Evolutionary conservation across 2,797 vertebrate genomes (phyloP).

Genomic region (Podarcis lilfordi): DNA sequence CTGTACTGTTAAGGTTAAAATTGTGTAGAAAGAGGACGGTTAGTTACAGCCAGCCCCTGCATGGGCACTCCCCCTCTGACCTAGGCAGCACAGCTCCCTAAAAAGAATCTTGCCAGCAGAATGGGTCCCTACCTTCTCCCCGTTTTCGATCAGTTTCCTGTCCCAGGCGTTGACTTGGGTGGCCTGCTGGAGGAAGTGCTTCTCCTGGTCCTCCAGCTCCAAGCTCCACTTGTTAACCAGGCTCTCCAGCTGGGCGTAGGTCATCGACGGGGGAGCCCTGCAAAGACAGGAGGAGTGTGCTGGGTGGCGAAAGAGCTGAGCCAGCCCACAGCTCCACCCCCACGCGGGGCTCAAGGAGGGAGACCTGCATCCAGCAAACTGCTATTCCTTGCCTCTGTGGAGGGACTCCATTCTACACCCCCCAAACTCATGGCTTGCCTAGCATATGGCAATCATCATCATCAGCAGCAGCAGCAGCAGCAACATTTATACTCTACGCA

Average conservation of each 20-base stretch:
- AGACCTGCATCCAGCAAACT: neutral
- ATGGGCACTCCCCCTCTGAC: neutral
- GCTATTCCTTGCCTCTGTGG: neutral
- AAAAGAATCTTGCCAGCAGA: neutral
- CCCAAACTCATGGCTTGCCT: too few species aligned
- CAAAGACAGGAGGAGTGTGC: neutral
- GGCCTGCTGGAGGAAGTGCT: slow-evolving; percentile 95
- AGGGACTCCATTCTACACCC: neutral
- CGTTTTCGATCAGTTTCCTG: slow-evolving; percentile 90
- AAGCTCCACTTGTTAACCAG: slow-evolving; percentile 99
- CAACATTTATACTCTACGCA: too few species aligned
- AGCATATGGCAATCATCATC: fast-evolving
- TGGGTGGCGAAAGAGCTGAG: too few species aligned
- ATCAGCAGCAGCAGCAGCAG: too few species aligned
- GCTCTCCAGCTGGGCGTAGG: slow-evolving; percentile 92
- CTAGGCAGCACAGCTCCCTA: neutral
- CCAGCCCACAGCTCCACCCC: neutral
- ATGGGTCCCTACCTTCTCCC: slow-evolving; percentile 83
- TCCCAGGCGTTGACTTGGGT: slow-evolving; percentile 99
- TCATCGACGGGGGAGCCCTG: slow-evolving; percentile 85
- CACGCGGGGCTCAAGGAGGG: neutral
- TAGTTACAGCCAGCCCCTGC: too few species aligned
- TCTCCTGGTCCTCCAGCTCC: slow-evolving; percentile 96
- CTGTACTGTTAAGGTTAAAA: too few species aligned
- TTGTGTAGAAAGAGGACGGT: too few species aligned